A percentile compares a stretch with the other conserved stretches of the same genome.
These are phyloP conservation scores for Actinernus sp. DNA, from an alignment of 92 coral and sea anemone species.

Conservation along the genomic window DNA sequence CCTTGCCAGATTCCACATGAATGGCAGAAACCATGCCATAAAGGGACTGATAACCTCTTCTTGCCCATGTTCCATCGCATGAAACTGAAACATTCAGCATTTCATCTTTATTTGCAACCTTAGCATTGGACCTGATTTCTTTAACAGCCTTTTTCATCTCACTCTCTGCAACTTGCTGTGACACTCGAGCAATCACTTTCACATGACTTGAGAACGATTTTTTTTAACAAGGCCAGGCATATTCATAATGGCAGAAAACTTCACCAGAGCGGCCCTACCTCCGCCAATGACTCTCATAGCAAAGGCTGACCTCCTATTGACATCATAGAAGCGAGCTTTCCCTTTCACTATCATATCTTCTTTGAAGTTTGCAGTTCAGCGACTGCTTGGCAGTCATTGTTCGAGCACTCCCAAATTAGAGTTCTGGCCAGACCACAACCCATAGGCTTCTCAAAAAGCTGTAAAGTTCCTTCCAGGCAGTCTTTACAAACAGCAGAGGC, in stretches of 20 bases:
- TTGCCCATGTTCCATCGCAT: slow-evolving; percentile 58
- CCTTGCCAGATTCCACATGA: slow-evolving; percentile 48
- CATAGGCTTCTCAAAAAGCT: slow-evolving; percentile 22
- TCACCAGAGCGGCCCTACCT: slow-evolving; percentile 44
- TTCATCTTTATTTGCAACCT: slow-evolving; percentile 9
- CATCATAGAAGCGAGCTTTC: slow-evolving; percentile 41
- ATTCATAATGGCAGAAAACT: slow-evolving; percentile 33
- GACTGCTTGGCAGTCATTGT: slow-evolving; percentile 21
- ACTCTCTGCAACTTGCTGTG: slow-evolving; percentile 32
- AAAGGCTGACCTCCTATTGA: slow-evolving; percentile 32
- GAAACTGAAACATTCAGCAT: slow-evolving; percentile 30
- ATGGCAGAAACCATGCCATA: slow-evolving; percentile 54
- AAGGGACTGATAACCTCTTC: slow-evolving; percentile 59
- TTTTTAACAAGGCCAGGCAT: slow-evolving; percentile 37
- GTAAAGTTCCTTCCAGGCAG: slow-evolving; percentile 33
- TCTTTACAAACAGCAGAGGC: slow-evolving; percentile 43
- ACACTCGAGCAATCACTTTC: slow-evolving; percentile 28
- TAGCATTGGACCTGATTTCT: slow-evolving; percentile 20
- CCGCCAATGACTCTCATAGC: slow-evolving; percentile 47
- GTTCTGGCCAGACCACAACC: slow-evolving; percentile 53
- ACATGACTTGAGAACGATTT: slow-evolving; percentile 28
- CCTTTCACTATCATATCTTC: slow-evolving; percentile 15
- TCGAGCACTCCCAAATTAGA: slow-evolving; percentile 30
- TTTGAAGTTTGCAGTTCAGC: slow-evolving; percentile 41
- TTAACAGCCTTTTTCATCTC: slow-evolving; percentile 55